Conservation (phyloP, 1,140 invertebrate genomes). For the Zaprionus camerounensis region DNA sequence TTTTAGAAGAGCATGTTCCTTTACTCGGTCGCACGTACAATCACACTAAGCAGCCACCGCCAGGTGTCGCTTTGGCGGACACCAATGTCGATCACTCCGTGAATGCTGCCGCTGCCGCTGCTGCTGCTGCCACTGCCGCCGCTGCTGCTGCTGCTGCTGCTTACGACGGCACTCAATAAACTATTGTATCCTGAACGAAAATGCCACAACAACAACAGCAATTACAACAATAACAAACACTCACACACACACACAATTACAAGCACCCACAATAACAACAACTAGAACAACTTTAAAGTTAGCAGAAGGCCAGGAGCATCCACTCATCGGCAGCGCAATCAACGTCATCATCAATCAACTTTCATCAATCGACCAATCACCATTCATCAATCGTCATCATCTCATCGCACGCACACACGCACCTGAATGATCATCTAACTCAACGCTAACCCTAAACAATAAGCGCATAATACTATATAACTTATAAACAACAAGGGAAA, state of each 20-base stretch:
- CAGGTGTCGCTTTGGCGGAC: slow-evolving; percentile 37
- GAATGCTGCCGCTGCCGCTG: slow-evolving; percentile 20
- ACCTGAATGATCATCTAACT: slow-evolving; percentile 34
- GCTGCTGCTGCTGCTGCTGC: slow-evolving; percentile 6
- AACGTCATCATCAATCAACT: slow-evolving; percentile 16
- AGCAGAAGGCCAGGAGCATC: slow-evolving; percentile 24
- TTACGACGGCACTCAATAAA: slow-evolving; percentile 27
- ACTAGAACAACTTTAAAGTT: slow-evolving; percentile 8
- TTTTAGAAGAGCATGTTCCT: slow-evolving; percentile 87
- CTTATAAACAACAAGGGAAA: not conserved
- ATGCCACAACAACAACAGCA: slow-evolving; percentile 29
- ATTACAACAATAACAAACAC: slow-evolving; percentile 20
- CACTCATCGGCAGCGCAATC: slow-evolving; percentile 1
- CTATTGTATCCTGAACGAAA: slow-evolving; percentile 10
- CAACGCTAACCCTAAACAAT: slow-evolving; percentile 20
- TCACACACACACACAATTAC: slow-evolving; percentile 7
- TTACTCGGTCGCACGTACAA: slow-evolving; percentile 85
- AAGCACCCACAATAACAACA: slow-evolving; percentile 3
- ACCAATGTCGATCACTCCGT: slow-evolving; percentile 43
- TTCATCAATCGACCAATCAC: slow-evolving; percentile 36
- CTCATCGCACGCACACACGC: slow-evolving; percentile 32
- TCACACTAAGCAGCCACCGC: slow-evolving; percentile 70
- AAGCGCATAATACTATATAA: not conserved
- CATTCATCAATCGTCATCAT: slow-evolving; percentile 28
- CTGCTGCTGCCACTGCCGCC: slow-evolving; percentile 12